Evolutionary conservation across 2,888 invertebrate genomes (phyloP).

Genomic region (Erebia palarica): DNA sequence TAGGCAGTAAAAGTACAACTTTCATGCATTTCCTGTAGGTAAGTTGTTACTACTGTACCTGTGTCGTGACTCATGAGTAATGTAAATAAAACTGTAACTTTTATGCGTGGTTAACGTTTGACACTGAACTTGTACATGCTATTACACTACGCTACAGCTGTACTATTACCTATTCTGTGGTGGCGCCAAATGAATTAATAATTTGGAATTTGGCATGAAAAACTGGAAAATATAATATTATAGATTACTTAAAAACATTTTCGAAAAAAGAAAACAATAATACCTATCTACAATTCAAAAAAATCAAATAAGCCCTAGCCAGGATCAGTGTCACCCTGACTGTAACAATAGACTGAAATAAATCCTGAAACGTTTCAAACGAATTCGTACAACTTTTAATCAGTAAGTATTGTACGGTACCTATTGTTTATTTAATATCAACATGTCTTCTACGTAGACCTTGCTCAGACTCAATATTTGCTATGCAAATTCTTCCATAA

Average conservation of each 20-base stretch:
- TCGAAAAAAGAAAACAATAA: too few relatives aligned
- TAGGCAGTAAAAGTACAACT: conserved; percentile 25
- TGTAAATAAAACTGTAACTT: conserved; percentile 25
- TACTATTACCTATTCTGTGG: too few relatives aligned
- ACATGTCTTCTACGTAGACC: conserved; percentile 2
- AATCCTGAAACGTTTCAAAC: conserved; percentile 9
- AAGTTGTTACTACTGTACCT: background rate
- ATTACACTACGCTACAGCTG: too few relatives aligned
- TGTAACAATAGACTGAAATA: background rate
- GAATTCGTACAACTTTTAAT: conserved; percentile 14
- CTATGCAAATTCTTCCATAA: conserved; percentile 6
- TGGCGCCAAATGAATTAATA: background rate
- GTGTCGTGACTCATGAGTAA: conserved; percentile 23
- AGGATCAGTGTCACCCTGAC: conserved; percentile 7
- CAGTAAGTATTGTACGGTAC: background rate
- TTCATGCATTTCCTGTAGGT: conserved; percentile 26
- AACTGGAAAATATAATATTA: background rate
- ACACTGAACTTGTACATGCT: conserved; percentile 15
- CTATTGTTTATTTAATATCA: conserved; percentile 14
- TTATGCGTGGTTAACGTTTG: conserved; percentile 13
- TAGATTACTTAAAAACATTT: too few relatives aligned
- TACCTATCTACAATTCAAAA: too few relatives aligned
- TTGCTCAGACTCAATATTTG: conserved; percentile 11
- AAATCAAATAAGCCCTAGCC: background rate
- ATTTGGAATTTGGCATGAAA: background rate